These are phyloP conservation scores for Sycophila sp. DNA, from an alignment of 1,140 invertebrate species.

Conservation along the genomic window DNA sequence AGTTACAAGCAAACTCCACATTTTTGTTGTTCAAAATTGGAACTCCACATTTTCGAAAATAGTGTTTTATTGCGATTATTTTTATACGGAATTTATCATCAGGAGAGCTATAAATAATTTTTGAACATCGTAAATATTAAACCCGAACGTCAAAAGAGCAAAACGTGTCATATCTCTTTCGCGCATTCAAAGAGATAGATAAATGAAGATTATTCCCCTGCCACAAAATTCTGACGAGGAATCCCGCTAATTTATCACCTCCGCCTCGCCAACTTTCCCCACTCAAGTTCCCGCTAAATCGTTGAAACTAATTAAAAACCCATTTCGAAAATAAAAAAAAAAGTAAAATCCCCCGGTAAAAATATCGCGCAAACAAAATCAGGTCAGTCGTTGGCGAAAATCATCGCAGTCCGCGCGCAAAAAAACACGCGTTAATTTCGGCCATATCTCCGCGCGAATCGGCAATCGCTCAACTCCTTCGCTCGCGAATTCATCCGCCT, in stretches of 20 bases:
- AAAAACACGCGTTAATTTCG: not conserved
- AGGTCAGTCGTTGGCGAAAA: not conserved
- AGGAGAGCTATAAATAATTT: conserved; percentile 19
- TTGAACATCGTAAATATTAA: conserved; percentile 24
- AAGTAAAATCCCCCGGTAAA: too few relatives aligned
- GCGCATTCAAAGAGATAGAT: conserved; percentile 17
- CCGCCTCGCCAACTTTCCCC: not conserved
- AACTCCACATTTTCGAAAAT: not conserved
- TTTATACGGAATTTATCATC: not conserved
- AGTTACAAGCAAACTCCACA: too few relatives aligned
- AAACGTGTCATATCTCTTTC: not conserved
- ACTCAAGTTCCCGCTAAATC: too few relatives aligned
- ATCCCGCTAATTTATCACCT: conserved; percentile 7
- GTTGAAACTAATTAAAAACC: not conserved
- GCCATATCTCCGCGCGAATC: not conserved
- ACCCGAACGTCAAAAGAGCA: conserved; percentile 12
- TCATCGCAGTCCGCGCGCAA: not conserved
- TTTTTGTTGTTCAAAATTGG: too few relatives aligned
- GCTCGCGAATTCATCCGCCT: conserved; percentile 20
- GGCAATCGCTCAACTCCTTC: too few relatives aligned
- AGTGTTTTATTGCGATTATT: conserved; percentile 1
- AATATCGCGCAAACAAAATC: not conserved
- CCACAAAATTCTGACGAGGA: conserved; percentile 9
- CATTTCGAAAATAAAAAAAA: not conserved
- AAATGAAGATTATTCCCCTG: conserved; percentile 8